phyloP scores from a whole-genome alignment of 2,888 invertebrate species.

The Subacronicta megacephala region DNA sequence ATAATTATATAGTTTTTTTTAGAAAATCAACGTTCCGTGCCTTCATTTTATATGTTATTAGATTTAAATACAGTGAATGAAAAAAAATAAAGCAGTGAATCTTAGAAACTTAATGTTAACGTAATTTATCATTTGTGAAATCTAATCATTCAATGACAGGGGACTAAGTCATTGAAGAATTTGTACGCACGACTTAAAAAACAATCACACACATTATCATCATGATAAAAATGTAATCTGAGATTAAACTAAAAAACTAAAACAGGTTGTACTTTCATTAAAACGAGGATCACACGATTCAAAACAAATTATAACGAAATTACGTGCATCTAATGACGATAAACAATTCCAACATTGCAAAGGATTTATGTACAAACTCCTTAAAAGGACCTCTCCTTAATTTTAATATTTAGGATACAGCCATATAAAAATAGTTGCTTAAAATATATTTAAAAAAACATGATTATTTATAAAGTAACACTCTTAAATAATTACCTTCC shows the following conservation, averaged over 20 bases:
- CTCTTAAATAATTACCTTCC: not conserved
- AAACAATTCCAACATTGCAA: conserved; percentile 62
- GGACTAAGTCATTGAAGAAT: not conserved
- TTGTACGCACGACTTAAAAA: not conserved
- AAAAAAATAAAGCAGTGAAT: too few relatives aligned
- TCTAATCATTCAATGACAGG: not conserved
- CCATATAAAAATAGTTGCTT: conserved; percentile 55
- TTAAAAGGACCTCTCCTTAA: conserved; percentile 41
- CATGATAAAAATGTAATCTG: not conserved
- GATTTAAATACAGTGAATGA: too few relatives aligned
- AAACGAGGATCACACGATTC: conserved; percentile 27
- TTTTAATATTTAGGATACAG: conserved; percentile 58
- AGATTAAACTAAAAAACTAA: conserved; percentile 6
- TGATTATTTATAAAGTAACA: conserved; percentile 9
- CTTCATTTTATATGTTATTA: not conserved
- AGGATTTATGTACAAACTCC: conserved; percentile 48
- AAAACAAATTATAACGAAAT: conserved; percentile 20
- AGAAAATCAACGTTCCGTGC: conserved; percentile 14
- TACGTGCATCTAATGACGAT: conserved; percentile 42
- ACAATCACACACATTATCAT: not conserved
- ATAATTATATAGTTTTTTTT: conserved; percentile 11
- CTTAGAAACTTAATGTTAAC: not conserved
- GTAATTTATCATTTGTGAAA: not conserved
- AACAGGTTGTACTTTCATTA: conserved; percentile 26
- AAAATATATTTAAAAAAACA: conserved; percentile 45